Base-by-base conservation (phyloP, 2,888 invertebrate genomes). In the Oligia fasciuncula region DNA sequence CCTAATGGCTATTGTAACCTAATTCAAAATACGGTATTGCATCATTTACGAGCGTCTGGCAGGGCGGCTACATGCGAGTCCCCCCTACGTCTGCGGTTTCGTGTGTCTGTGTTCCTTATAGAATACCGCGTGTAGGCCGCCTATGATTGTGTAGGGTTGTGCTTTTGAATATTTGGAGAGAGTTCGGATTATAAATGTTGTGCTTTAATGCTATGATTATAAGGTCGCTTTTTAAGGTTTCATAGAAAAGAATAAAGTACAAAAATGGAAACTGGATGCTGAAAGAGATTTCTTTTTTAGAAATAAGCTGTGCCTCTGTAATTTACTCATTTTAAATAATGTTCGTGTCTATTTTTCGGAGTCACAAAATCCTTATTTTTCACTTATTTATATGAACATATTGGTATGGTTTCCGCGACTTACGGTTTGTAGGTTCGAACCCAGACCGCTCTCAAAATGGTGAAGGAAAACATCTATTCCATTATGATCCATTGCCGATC, bases 81-180 rank as follows among this genome's bases (percentile, higher is more conserved):
- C 23, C 83, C 88, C 88, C 83, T 69, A 49, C 76, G 89, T 88
- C 88, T 88, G 88, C 86, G 88, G 88, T 88, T 72, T 40, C 70
- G 62, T 83, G 76, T 43, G 66, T 46, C 46, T 69, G 78, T 81
- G 77, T 62, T 63, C 43, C 60, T 40, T 71, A 74, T 51, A 76
- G 29, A 57, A 62, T 17, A 35, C 60, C 60, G 76, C 71, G 69
- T 80, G 76, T 66, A 60, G 63, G n/a, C 60, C 40, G 75, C 77
- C 79, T 81, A 65, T 76, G 29, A 40, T 60, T 74, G 14, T 77
- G n/a, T n/a, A n/a, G 74, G 40, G 23, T 11, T 17, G 17, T 23
- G 13, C 19, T 2, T 4, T 57, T 40, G 19, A 57, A 40, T 72
- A 65, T 57, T 40, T 29, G 17, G 11, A 60, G n/a, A 40, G 9